Evolutionary conservation across 2,888 invertebrate genomes (phyloP).

Genomic region (Panorpa germanica): DNA sequence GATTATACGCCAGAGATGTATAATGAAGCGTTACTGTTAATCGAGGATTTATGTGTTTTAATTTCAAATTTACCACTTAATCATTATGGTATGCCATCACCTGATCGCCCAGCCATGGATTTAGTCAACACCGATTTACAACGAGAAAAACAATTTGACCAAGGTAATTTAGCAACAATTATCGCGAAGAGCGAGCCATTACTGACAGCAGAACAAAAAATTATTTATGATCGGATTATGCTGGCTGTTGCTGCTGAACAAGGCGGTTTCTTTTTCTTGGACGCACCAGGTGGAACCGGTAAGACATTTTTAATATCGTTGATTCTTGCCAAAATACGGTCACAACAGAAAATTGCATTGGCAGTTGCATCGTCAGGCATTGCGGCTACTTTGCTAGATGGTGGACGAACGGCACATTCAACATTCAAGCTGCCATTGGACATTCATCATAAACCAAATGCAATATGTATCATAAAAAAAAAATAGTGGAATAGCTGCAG

Average conservation of each 20-base stretch:
- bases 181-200: constrained; percentile 10
- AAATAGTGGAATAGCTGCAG: constrained; percentile 4
- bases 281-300: constrained; percentile 20
- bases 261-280: constrained; percentile 14
- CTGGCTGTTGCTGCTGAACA: constrained; percentile 13
- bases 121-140: constrained; percentile 14
- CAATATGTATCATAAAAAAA: constrained; percentile 6
- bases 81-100: constrained; percentile 15
- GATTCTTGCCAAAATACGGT: constrained; percentile 17
- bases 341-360: constrained; percentile 16
- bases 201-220: constrained; percentile 11
- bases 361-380: constrained; percentile 22
- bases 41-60: constrained; percentile 15
- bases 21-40: constrained; percentile 16
- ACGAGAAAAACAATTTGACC: constrained; percentile 14
- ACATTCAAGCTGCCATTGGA: constrained; percentile 15
- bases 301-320: constrained; percentile 21
- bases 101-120: constrained; percentile 11
- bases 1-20: constrained; percentile 14
- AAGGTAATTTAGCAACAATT: constrained; percentile 11
- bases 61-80: constrained; percentile 12
- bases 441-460: constrained; percentile 4
- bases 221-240: constrained; percentile 12
- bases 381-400: constrained; percentile 19
- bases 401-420: constrained; percentile 17